Evolutionary conservation across 2,888 invertebrate species (phyloP), one percentile per base, ranked within the genome.

Genomic region (Tetragnatha montana): DNA sequence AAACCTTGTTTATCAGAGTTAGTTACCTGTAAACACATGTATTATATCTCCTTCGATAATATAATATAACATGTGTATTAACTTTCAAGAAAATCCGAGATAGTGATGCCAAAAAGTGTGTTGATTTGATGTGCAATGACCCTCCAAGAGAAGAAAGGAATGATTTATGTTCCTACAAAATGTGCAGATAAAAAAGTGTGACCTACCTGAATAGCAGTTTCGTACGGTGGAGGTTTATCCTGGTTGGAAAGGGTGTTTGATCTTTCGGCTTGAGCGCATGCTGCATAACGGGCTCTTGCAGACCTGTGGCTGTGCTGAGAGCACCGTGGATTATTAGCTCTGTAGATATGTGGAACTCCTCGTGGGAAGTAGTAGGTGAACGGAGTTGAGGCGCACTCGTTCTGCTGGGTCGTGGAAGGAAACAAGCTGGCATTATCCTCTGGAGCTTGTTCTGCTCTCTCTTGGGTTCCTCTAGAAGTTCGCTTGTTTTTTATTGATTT

Each of bases 221-320:
- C 89, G 82, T 90, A 90, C 10, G 89, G 86, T 14, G 89, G 89
- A 35, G 89, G 89, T 73, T 90, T 90, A 60, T 90, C 89, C 73
- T 90, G 86, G 79, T 87, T 87, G 17, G 85, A 17, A 4, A 86
- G 76, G 6, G 87, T 82, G 14, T 76, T 49, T n/a, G 73, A 82
- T n/a, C 78, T 78, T 79, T 90, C 89, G 0, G 82, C 74, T 87
- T 82, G 86, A 12, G 86, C 71, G 68, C 89, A 90, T 14, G 81
- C 71, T 19, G 81, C 79, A 74, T 90, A 90, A 69, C 86, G 85
- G 22, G 85, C 82, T 50, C 89, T 82, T 0, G 70, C 51, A 8
- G 82, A 73, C 47, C 89, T 35, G 12, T 22, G 35, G 47, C 19
- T 78, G 8, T 51, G 75, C 10, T 81, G 82, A 8, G 78, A 50